phyloP scores from a whole-genome alignment of 2,113 vertebrate species.

The Hemiscyllium ocellatum region DNA sequence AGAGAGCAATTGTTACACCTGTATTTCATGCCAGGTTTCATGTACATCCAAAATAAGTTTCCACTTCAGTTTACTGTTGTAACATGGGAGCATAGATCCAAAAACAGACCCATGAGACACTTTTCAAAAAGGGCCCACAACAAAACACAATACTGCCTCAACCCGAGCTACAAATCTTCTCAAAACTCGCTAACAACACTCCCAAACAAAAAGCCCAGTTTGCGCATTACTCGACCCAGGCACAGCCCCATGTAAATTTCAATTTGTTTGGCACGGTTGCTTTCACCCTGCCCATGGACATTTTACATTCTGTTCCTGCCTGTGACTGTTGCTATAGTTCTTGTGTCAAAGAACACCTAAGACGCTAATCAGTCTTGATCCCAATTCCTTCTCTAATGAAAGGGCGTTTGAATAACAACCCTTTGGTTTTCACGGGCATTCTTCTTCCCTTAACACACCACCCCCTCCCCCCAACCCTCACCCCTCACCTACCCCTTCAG shows the following conservation, averaged over 20 bases:
- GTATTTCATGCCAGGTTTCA: not conserved
- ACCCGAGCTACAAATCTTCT: no score
- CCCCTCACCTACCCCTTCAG: not conserved
- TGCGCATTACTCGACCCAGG: conserved; percentile 40
- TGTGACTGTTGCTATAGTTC: conserved; percentile 44
- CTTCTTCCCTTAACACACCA: not conserved
- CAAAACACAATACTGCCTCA: not conserved
- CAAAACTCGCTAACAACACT: not conserved
- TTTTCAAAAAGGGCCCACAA: not conserved
- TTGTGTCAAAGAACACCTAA: conserved; percentile 42
- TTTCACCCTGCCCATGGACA: conserved; percentile 33
- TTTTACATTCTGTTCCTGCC: conserved; percentile 44
- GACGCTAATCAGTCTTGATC: conserved; percentile 45
- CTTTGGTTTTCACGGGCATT: conserved; percentile 30
- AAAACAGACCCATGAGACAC: not conserved
- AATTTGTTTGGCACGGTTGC: conserved; percentile 39
- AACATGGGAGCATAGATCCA: not conserved
- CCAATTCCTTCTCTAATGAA: conserved; percentile 39
- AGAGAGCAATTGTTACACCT: not conserved
- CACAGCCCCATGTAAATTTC: conserved; percentile 41
- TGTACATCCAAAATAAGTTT: not conserved
- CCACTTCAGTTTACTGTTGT: not conserved
- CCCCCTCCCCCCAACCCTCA: not conserved
- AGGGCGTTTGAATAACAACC: conserved; percentile 33
- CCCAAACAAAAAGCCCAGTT: conserved; percentile 27